Evolutionary conservation across 2,888 invertebrate species (phyloP).

Genomic region (Crematogaster levior): DNA sequence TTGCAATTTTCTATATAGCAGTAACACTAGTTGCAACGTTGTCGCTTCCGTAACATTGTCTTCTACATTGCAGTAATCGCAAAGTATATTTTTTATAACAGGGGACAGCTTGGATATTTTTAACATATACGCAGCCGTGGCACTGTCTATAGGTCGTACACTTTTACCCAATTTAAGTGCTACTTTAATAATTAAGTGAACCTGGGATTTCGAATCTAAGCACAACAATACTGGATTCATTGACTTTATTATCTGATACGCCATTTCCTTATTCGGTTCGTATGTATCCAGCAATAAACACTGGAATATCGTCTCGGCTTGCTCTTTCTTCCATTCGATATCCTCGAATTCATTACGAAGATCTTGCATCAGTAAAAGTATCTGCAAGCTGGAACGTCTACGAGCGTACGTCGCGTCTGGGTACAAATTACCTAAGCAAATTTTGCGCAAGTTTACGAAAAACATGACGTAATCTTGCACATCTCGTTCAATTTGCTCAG

Average conservation of each 20-base stretch:
- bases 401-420: conserved; percentile 89
- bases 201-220: conserved; percentile 59
- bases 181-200: conserved; percentile 77
- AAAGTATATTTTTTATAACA: conserved; percentile 70
- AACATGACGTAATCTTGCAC: conserved; percentile 86
- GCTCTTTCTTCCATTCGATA: conserved; percentile 62
- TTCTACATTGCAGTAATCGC: conserved; percentile 67
- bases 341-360: conserved; percentile 66
- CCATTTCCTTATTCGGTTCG: conserved; percentile 91
- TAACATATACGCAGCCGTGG: conserved; percentile 90
- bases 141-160: conserved; percentile 91
- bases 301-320: conserved; percentile 86
- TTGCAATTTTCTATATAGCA: conserved; percentile 74
- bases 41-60: conserved; percentile 51
- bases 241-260: conserved; percentile 87
- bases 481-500: conserved; percentile 75
- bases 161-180: conserved; percentile 88
- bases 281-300: conserved; percentile 91
- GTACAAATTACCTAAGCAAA: conserved; percentile 88
- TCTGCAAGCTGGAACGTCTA: conserved; percentile 87
- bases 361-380: conserved; percentile 84
- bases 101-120: conserved; percentile 78
- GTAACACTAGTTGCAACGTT: conserved; percentile 69
- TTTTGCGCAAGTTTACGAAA: conserved; percentile 85
- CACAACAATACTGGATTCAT: conserved; percentile 70